Evolutionary conservation across 1,140 invertebrate genomes (phyloP).

Genomic region (Rhagoletis pomonella): DNA sequence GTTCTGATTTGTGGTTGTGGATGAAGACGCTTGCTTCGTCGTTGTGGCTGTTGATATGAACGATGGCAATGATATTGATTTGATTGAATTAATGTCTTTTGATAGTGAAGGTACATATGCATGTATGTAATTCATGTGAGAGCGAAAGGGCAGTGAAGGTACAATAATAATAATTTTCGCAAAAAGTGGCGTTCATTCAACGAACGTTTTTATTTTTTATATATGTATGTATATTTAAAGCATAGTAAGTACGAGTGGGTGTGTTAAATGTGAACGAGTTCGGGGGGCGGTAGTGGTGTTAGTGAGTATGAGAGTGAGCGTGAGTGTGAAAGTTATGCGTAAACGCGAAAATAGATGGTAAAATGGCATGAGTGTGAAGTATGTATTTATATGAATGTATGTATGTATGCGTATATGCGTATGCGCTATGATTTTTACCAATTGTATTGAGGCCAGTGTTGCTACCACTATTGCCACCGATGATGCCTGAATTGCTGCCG

Average conservation of each 20-base stretch:
- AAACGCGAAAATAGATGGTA: neutral
- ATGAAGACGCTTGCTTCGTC: conserved; percentile 49
- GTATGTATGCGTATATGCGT: conserved; percentile 54
- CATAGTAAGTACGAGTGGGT: neutral
- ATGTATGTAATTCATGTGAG: neutral
- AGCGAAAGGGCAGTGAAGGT: neutral
- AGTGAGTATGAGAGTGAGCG: neutral
- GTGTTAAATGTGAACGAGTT: neutral
- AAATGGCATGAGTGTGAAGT: neutral
- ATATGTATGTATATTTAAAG: neutral
- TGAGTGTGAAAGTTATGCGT: conserved; percentile 4
- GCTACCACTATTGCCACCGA: conserved; percentile 70
- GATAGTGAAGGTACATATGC: conserved; percentile 31
- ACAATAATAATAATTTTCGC: neutral
- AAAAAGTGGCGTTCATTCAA: neutral
- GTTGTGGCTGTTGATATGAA: conserved; percentile 49
- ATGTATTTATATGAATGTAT: conserved; percentile 16
- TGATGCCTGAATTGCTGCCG: conserved; percentile 67
- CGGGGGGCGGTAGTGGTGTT: neutral
- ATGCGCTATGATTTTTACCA: conserved; percentile 69
- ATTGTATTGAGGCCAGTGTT: conserved; percentile 66
- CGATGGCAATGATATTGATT: conserved; percentile 55
- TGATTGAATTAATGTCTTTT: conserved; percentile 53
- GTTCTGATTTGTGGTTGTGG: conserved; percentile 60
- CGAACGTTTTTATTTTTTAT: neutral